Conservation (phyloP, 2,113 vertebrate genomes). For the Hydrolagus affinis region DNA sequence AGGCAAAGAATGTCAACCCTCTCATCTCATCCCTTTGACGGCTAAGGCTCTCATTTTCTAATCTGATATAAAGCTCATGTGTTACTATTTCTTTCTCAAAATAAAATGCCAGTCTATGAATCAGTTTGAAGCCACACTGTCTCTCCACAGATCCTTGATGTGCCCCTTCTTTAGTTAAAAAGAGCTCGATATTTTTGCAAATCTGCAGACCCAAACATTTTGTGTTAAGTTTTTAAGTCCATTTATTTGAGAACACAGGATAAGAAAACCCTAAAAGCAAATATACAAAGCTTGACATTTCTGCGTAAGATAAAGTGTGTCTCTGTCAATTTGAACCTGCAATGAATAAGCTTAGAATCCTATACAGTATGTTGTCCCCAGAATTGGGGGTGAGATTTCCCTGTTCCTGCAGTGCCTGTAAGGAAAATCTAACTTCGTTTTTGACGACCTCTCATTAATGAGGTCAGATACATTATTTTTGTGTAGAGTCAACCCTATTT, state of each 20-base stretch:
- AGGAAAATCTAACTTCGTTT: neutral
- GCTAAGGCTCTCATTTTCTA: too few relatives aligned
- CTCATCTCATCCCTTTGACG: too few relatives aligned
- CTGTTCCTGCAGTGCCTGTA: too few relatives aligned
- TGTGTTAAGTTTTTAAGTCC: neutral
- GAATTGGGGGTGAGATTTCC: too few relatives aligned
- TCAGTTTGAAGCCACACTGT: constrained; percentile 14
- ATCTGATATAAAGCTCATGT: too few relatives aligned
- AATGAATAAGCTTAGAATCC: neutral
- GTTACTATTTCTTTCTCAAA: neutral
- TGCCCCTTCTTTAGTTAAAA: neutral
- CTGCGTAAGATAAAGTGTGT: neutral
- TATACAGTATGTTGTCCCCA: neutral
- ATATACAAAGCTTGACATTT: neutral
- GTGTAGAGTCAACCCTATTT: neutral
- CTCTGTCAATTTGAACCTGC: too few relatives aligned
- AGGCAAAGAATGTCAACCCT: too few relatives aligned
- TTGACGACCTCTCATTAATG: neutral
- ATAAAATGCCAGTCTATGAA: constrained; percentile 1
- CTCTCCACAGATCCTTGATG: neutral
- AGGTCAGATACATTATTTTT: neutral
- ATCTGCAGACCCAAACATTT: constrained; percentile 23
- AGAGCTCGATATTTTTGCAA: neutral
- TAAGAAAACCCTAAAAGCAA: neutral
- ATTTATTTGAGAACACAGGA: neutral